Evolutionary conservation across 2,113 vertebrate species (phyloP).

Genomic region (Loxodonta africana): DNA sequence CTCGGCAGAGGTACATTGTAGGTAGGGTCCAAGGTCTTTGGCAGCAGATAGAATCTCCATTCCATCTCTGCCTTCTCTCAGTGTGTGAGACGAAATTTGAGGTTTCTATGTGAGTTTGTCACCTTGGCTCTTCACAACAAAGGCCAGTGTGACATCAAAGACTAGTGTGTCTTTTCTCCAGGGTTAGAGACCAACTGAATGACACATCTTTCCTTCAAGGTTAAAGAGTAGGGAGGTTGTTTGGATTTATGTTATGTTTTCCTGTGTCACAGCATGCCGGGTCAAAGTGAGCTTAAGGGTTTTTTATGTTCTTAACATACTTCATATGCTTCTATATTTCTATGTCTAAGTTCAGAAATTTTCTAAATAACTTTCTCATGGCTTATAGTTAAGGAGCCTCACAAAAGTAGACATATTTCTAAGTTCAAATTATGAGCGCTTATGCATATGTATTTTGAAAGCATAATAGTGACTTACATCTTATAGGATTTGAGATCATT

Average conservation of each 20-base stretch:
- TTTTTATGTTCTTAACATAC: background rate
- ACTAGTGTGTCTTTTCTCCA: background rate
- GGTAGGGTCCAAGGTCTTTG: background rate
- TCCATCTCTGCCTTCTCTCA: background rate
- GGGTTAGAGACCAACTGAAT: background rate
- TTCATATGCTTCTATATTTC: background rate
- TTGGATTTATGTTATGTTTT: background rate
- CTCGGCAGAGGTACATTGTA: background rate
- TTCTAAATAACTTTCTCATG: background rate
- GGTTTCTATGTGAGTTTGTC: background rate
- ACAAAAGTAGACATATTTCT: background rate
- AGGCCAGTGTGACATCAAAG: background rate
- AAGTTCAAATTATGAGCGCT: background rate
- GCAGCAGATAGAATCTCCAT: background rate
- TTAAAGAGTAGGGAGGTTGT: background rate
- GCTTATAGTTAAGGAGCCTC: background rate
- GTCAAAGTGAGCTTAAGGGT: background rate
- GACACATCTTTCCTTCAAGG: background rate
- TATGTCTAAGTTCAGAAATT: background rate
- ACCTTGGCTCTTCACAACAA: background rate
- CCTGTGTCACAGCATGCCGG: background rate
- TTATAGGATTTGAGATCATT: no score
- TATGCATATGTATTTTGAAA: no score
- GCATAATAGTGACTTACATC: no score
- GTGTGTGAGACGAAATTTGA: background rate